Conservation (phyloP, 2,888 invertebrate species). For the Ceriagrion tenellum region DNA sequence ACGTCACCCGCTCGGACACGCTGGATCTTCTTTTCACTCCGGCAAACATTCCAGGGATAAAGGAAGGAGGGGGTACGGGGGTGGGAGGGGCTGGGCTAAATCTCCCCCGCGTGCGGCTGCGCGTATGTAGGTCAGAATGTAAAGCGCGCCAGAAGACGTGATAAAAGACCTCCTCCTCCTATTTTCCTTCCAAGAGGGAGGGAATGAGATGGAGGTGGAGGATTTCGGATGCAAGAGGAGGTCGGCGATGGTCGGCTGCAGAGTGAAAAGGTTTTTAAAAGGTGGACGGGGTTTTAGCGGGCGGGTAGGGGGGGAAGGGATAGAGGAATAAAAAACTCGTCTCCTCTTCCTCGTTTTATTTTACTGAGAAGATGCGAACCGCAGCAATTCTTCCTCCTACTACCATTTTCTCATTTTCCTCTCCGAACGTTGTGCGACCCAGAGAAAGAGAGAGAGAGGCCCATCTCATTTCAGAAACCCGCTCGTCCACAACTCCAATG, state of each 20-base stretch:
- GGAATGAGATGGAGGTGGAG: background rate
- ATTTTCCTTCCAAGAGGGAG: background rate
- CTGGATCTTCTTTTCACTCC: conserved; percentile 12
- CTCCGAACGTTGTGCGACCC: too few species aligned
- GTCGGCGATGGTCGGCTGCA: background rate
- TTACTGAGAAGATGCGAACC: background rate
- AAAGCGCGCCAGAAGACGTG: background rate
- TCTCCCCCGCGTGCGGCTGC: background rate
- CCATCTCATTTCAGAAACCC: too few species aligned
- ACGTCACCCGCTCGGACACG: background rate
- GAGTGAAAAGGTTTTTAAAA: background rate
- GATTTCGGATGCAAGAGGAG: background rate
- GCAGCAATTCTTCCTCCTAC: background rate
- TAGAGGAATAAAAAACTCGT: background rate
- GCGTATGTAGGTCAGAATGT: conserved; percentile 16
- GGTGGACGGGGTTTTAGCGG: background rate
- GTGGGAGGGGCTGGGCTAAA: background rate
- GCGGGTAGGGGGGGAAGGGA: background rate
- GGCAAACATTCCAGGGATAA: background rate
- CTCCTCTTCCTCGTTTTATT: background rate
- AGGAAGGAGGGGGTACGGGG: too few species aligned
- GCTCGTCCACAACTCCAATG: too few species aligned
- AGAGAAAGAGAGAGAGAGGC: too few species aligned
- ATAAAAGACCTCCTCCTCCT: background rate
- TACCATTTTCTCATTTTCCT: too few species aligned